These are phyloP conservation scores for Tympanoctomys barrerae DNA, from an alignment of 2,797 vertebrate species.

Conservation along the genomic window DNA sequence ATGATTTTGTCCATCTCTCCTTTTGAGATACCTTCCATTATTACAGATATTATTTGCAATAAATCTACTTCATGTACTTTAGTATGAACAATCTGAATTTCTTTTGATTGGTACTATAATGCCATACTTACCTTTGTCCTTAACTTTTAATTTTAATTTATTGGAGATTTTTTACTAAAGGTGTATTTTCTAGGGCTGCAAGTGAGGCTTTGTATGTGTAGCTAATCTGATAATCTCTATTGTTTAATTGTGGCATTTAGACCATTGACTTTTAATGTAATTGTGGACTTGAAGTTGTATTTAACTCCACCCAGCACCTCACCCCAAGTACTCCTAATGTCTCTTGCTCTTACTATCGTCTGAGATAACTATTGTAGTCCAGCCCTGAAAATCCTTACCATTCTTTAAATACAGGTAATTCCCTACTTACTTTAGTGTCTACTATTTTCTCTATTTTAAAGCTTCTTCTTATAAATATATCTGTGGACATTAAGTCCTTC, in stretches of 20 bases:
- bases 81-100: neutral
- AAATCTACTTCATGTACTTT: neutral
- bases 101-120: neutral
- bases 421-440: neutral
- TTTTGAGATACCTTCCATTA: constrained; percentile 22
- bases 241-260: neutral
- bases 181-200: neutral
- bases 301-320: neutral
- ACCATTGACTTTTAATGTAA: constrained; percentile 29
- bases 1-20: neutral
- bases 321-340: neutral
- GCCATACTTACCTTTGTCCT: neutral
- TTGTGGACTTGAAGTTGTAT: neutral
- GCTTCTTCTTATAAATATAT: neutral
- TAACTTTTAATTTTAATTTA: neutral
- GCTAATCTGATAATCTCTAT: neutral
- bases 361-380: neutral
- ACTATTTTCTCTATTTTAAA: neutral
- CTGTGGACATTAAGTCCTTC: neutral
- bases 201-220: neutral
- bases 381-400: neutral
- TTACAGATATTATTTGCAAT: neutral
- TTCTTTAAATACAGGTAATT: neutral
- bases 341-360: neutral
- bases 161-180: constrained; percentile 34